Base-by-base conservation (phyloP, 2,888 invertebrate species). In the Agriotes lineatus region DNA sequence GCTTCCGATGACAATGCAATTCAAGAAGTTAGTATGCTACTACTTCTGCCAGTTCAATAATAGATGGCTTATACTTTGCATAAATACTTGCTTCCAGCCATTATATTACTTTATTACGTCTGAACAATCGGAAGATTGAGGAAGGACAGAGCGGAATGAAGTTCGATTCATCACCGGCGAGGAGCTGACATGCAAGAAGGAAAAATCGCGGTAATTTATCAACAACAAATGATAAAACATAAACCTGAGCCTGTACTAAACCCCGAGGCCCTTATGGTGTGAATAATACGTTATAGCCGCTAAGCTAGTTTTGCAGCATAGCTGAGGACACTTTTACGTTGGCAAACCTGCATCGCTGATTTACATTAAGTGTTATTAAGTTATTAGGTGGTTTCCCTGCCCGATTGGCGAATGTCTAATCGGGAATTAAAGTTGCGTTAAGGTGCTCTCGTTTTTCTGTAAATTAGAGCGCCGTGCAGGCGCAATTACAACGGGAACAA, bases 291-390 rank as follows among this genome's bases (percentile, higher is more conserved):
- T 33, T 52, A 52, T 16, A 33, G 30, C 9, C 3, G 52, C 33
- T 52, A 33, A 33, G 52, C 52, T 52, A 52, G 52, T 52, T 52
- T 18, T 33, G 33, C 52, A 33, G 9, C 52, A 52, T 52, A 52
- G 33, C 52, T 22, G 33, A 33, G 33, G 52, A 52, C 35, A 52
- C 52, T 52, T 52, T 52, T 52, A 52, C 33, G 52, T 19, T 30
- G 1, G 33, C 52, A 33, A 52, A 52, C 52, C 52, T 52, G 52
- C 10, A 33, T 33, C 10, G n/a, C 25, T 18, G 52, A 52, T 52
- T 52, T 52, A 52, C 52, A 52, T 52, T 33, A 19, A 52, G 35
- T n/a, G 45, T 33, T 52, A 52, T 52, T 52, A 52, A 52, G 52
- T 52, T 52, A 52, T 52, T 52, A 33, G 52, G 52, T 52, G 52